A percentile compares a stretch with the other conserved stretches of the same genome.
These are phyloP conservation scores for Poeciliopsis infans DNA, from an alignment of 2,797 vertebrate species.

Conservation along the genomic window DNA sequence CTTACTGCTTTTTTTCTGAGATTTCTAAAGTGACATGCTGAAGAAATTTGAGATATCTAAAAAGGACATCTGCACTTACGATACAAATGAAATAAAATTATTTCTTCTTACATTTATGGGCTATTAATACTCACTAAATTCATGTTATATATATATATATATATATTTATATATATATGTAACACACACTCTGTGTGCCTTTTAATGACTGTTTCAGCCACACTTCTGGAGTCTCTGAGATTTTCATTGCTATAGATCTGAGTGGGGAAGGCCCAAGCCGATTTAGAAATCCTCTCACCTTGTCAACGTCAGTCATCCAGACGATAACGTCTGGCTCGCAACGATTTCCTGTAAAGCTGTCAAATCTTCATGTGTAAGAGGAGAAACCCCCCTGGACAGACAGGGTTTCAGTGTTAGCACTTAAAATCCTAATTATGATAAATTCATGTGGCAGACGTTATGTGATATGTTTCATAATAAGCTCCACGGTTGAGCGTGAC, in stretches of 20 bases:
- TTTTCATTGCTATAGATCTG: slow-evolving; percentile 43
- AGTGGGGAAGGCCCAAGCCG: slow-evolving; percentile 38
- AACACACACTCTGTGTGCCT: neutral
- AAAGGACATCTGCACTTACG: neutral
- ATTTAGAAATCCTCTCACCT: slow-evolving; percentile 29
- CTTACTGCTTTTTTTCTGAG: neutral
- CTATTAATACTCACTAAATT: neutral
- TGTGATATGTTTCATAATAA: slow-evolving; percentile 59
- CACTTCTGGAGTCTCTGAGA: slow-evolving; percentile 19
- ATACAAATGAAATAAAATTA: neutral
- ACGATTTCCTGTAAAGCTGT: slow-evolving; percentile 72
- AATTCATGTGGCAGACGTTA: slow-evolving; percentile 51
- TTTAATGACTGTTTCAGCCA: slow-evolving; percentile 14
- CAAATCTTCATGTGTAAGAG: slow-evolving; percentile 45
- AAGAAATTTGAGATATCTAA: neutral
- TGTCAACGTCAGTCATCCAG: slow-evolving; percentile 55
- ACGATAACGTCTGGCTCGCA: slow-evolving; percentile 43
- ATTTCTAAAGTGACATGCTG: neutral
- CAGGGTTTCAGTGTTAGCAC: slow-evolving; percentile 26
- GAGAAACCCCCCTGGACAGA: slow-evolving; percentile 43
- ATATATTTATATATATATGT: neutral
- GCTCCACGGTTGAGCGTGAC: slow-evolving; percentile 50
- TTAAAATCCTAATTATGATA: slow-evolving; percentile 69
- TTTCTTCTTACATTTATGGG: neutral
- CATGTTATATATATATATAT: neutral